Conservation (phyloP, 2,888 invertebrate species). For the Rotaria sp. region DNA sequence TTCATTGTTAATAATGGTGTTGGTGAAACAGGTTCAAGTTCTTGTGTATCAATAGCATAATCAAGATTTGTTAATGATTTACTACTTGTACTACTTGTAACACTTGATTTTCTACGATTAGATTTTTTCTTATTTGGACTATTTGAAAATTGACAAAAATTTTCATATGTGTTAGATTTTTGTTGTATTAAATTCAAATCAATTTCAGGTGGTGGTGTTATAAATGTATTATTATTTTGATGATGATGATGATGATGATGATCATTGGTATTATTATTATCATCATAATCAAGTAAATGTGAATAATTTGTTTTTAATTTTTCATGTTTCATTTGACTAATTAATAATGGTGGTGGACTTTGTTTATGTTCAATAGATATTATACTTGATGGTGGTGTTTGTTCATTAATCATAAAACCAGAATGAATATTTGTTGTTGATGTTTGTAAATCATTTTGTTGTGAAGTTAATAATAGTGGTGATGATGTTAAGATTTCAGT, state of each 20-base stretch:
- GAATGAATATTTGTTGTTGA: not conserved
- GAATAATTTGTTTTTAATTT: not conserved
- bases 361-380: not conserved
- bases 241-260: not conserved
- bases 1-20: not conserved
- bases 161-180: not conserved
- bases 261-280: not conserved
- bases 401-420: not conserved
- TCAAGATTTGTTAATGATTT: not conserved
- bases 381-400: not conserved
- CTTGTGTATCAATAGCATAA: not conserved
- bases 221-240: not conserved
- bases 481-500: not conserved
- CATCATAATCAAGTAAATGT: not conserved
- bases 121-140: not conserved
- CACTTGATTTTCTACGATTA: not conserved
- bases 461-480: not conserved
- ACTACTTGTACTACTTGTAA: not conserved
- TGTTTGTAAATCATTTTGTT: not conserved
- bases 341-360: not conserved
- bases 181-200: not conserved
- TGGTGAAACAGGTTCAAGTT: not conserved
- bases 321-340: not conserved
- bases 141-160: not conserved
- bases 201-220: not conserved